Conservation (phyloP, 2,797 vertebrate genomes). For the Zenarchopterus dispar region DNA sequence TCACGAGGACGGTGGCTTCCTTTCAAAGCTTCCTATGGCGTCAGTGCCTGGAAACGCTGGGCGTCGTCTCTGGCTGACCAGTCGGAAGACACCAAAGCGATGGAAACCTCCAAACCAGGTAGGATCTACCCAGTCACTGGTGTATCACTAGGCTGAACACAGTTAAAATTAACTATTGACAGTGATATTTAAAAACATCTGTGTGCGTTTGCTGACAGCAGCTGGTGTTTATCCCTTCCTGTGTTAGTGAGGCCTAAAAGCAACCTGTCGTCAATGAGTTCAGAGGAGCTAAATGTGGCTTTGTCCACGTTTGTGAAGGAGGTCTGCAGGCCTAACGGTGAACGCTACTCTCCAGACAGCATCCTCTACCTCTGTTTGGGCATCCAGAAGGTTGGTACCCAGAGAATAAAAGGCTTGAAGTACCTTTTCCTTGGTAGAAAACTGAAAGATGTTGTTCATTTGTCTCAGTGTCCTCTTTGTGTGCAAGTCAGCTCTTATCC, state of each 20-base stretch:
- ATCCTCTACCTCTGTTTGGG: conserved; percentile 97
- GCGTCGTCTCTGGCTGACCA: conserved; percentile 81
- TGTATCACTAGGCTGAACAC: not conserved
- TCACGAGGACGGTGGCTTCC: conserved; percentile 80
- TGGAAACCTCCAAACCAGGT: conserved; percentile 84
- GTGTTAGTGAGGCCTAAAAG: conserved; percentile 82
- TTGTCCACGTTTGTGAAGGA: conserved; percentile 91
- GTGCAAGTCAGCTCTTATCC: no score
- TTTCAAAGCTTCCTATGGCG: conserved; percentile 89
- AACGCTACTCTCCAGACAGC: conserved; percentile 95
- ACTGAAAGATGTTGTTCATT: no score
- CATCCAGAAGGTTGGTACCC: conserved; percentile 92
- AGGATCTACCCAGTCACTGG: conserved; percentile 4
- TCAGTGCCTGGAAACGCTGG: conserved; percentile 97
- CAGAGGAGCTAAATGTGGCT: conserved; percentile 87
- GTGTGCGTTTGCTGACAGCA: conserved; percentile 4
- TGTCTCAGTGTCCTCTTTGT: no score
- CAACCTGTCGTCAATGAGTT: conserved; percentile 88
- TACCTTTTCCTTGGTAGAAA: not conserved
- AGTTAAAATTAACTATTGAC: not conserved
- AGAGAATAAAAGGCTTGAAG: not conserved
- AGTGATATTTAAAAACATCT: not conserved
- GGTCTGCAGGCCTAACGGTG: conserved; percentile 90
- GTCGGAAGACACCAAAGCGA: conserved; percentile 78
- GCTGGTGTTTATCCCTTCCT: conserved; percentile 16